phyloP scores from a whole-genome alignment of 1,140 invertebrate genomes.

The Ctenoplectra terminalis region DNA sequence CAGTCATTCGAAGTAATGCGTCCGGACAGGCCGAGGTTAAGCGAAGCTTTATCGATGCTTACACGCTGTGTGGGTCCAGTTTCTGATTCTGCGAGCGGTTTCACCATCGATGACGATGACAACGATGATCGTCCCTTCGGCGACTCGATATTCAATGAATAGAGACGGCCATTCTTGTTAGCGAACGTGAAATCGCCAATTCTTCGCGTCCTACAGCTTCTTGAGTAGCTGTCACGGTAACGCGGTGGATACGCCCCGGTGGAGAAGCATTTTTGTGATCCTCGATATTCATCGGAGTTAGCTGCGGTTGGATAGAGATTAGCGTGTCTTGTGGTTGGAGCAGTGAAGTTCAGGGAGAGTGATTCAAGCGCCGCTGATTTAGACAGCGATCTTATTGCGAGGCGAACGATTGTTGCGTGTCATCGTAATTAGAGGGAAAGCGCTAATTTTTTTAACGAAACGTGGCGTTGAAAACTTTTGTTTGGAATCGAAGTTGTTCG shows the following conservation, averaged over 20 bases:
- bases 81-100: not conserved
- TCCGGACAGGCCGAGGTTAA: slow-evolving; percentile 59
- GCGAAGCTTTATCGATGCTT: slow-evolving; percentile 61
- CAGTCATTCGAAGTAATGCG: slow-evolving; percentile 72
- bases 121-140: not conserved
- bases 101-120: not conserved
- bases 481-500: too few species aligned
- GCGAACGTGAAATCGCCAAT: slow-evolving; percentile 20
- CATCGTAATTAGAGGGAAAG: not conserved
- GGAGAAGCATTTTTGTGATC: not conserved
- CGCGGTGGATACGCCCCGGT: not conserved
- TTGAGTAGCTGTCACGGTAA: slow-evolving; percentile 25
- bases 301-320: slow-evolving; percentile 6
- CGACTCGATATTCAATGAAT: not conserved
- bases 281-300: not conserved
- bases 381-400: not conserved
- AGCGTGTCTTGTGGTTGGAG: not conserved
- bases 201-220: not conserved
- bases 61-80: slow-evolving; percentile 13
- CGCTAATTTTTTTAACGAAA: not conserved
- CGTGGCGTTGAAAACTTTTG: not conserved
- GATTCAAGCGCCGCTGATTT: not conserved
- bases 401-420: not conserved
- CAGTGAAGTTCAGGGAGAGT: not conserved
- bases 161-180: not conserved